Percentiles rank a stretch among this genome's conserved stretches.
Conservation (phyloP, 2,797 vertebrate genomes). For the Poeciliopsis paucimaculata region DNA sequence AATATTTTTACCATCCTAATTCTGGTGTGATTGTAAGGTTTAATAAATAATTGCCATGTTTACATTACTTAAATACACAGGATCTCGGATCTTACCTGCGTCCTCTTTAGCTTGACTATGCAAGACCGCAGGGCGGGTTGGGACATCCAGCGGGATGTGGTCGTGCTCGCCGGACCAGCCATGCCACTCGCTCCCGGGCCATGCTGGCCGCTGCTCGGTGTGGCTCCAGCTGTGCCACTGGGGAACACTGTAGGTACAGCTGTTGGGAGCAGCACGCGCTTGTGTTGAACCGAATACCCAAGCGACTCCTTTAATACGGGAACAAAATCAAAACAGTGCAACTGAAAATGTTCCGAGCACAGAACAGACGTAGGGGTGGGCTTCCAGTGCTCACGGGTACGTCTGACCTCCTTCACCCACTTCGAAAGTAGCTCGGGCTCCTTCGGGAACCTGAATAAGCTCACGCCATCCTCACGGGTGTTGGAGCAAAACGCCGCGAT, state of each 20-base stretch:
- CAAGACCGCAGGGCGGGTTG: background rate
- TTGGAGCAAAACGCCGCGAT: background rate
- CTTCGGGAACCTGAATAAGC: background rate
- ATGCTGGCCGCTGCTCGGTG: too few relatives aligned
- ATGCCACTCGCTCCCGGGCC: background rate
- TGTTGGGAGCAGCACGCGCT: background rate
- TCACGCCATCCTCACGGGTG: background rate
- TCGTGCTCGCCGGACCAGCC: background rate
- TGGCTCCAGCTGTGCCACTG: background rate
- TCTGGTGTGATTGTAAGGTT: background rate
- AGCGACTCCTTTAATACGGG: background rate
- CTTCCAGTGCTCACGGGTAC: background rate
- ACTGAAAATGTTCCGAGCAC: background rate
- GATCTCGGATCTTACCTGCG: background rate
- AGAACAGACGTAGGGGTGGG: background rate
- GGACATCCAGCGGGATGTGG: too few relatives aligned
- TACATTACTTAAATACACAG: background rate
- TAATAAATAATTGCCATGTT: background rate
- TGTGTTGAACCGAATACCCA: background rate
- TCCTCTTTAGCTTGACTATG: background rate
- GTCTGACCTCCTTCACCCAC: background rate
- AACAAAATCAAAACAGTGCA: constrained; percentile 3
- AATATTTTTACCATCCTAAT: background rate
- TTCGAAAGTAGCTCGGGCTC: background rate
- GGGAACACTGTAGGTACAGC: background rate